phyloP scores from a whole-genome alignment of 2,797 vertebrate species.

The Brotula barbata region DNA sequence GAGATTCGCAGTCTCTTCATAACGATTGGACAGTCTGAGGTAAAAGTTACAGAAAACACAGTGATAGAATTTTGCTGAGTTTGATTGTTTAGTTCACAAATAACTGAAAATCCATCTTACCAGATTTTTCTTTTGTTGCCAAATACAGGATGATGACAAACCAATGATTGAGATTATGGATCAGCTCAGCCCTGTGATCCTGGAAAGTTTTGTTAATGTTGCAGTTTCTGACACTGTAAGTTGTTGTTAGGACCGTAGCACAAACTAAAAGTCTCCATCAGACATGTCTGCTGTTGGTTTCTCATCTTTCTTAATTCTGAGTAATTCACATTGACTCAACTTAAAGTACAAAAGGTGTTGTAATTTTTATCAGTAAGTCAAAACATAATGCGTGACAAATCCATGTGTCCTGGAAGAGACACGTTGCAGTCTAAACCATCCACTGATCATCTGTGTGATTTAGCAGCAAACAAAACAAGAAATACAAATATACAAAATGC shows the following conservation, averaged over 20 bases:
- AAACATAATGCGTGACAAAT: no score
- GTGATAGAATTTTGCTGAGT: neutral
- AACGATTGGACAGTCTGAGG: slow-evolving; percentile 92
- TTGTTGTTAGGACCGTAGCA: slow-evolving; percentile 17
- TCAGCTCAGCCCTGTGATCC: slow-evolving; percentile 90
- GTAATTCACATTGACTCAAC: slow-evolving; percentile 2
- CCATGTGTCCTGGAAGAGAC: no score
- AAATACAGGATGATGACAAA: slow-evolving; percentile 90
- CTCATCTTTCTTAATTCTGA: no score
- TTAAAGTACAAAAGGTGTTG: neutral
- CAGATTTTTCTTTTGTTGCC: slow-evolving; percentile 1
- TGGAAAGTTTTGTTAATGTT: slow-evolving; percentile 93
- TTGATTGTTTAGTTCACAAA: no score
- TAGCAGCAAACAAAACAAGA: no score
- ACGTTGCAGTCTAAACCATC: no score
- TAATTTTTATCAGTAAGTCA: no score
- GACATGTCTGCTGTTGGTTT: slow-evolving; percentile 1
- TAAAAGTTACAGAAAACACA: slow-evolving; percentile 55
- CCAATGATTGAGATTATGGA: slow-evolving; percentile 99
- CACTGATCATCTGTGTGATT: no score
- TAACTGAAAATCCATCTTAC: no score
- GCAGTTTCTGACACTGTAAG: slow-evolving; percentile 92
- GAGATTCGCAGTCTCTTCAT: slow-evolving; percentile 91
- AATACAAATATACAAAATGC: no score
- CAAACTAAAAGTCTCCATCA: slow-evolving; percentile 3